Evolutionary conservation across 2,113 vertebrate species (phyloP).

Genomic region (Ornithorhynchus anatinus): DNA sequence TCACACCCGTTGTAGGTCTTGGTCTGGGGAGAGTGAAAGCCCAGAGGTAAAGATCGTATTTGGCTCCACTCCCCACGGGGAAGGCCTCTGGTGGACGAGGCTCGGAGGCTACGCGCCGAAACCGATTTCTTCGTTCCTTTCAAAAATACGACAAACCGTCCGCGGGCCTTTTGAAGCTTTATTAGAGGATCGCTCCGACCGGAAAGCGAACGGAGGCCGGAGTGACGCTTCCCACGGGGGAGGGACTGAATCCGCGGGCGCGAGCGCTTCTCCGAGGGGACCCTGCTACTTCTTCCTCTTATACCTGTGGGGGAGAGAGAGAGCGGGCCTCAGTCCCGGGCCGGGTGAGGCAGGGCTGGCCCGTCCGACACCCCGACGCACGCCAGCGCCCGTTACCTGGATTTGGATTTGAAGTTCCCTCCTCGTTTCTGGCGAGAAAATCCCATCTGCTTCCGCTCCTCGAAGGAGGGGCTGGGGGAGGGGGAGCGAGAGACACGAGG

Average conservation of each 20-base stretch:
- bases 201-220: neutral
- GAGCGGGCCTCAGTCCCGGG: neutral
- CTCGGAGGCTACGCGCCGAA: no score
- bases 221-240: conserved; percentile 33
- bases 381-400: conserved; percentile 61
- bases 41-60: no score
- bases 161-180: neutral
- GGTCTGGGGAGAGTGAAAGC: no score
- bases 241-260: neutral
- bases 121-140: no score
- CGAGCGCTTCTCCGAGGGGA: neutral
- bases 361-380: neutral
- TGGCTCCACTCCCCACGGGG: no score
- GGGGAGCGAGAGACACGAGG: no score
- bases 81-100: no score
- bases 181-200: neutral
- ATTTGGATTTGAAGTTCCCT: conserved; percentile 75
- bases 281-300: conserved; percentile 70
- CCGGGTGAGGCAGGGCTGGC: neutral
- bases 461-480: conserved; percentile 86
- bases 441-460: conserved; percentile 86
- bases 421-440: conserved; percentile 70
- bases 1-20: no score
- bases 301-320: conserved; percentile 62
- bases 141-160: no score